phyloP scores from a whole-genome alignment of 2,113 vertebrate species.

The Steatornis caripensis region DNA sequence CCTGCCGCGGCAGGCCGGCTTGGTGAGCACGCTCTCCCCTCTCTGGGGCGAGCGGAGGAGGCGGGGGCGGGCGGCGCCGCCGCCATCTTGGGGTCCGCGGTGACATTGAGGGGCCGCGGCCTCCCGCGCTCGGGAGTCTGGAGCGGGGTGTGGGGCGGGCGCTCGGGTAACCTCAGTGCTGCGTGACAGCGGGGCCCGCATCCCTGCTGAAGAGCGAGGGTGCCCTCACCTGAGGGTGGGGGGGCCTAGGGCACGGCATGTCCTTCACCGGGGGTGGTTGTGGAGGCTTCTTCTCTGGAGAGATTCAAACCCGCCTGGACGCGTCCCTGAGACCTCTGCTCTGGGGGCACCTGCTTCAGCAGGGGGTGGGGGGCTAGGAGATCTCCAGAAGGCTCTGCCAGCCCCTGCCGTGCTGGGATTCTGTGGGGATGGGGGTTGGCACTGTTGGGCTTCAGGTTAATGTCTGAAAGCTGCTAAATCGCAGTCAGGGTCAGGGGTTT shows the following conservation, averaged over 20 bases:
- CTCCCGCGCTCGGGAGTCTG: accelerated
- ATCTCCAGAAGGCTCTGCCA: too few species aligned
- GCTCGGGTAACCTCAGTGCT: accelerated
- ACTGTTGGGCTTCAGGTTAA: not conserved
- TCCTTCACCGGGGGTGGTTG: accelerated
- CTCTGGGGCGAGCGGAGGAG: accelerated
- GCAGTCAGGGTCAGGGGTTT: not conserved
- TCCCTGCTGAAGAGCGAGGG: not conserved
- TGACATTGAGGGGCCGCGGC: slow-evolving; percentile 43
- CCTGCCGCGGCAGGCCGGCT: slow-evolving; percentile 83
- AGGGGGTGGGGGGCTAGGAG: too few species aligned
- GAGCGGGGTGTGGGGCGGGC: accelerated
- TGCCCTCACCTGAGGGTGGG: accelerated
- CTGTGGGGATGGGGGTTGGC: accelerated
- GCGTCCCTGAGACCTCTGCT: too few species aligned
- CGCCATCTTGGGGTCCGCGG: not conserved
- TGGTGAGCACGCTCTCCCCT: slow-evolving; percentile 73
- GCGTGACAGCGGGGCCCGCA: not conserved
- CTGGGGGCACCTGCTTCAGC: too few species aligned
- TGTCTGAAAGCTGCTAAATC: not conserved
- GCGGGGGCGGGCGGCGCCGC: accelerated
- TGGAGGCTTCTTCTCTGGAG: too few species aligned
- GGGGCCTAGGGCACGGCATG: not conserved
- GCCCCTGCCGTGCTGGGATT: too few species aligned
- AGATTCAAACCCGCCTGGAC: too few species aligned